Percentiles rank a stretch among this genome's conserved stretches.
Evolutionary conservation across 2,797 vertebrate species (phyloP).

Genomic region (Galagoides demidoff): DNA sequence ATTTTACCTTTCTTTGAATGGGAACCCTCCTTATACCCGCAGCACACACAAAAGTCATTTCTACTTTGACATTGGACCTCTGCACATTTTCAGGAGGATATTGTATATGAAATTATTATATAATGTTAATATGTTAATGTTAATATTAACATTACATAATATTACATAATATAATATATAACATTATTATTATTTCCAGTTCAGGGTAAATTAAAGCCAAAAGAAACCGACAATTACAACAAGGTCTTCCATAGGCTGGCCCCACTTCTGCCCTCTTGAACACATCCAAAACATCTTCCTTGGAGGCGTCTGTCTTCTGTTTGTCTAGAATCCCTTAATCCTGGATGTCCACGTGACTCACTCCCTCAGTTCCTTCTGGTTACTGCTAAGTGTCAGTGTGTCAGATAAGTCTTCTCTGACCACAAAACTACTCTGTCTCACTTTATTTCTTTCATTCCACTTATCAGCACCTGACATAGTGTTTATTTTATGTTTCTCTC

Average conservation of each 20-base stretch:
- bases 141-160: background rate
- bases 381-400: rapidly evolving
- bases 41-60: background rate
- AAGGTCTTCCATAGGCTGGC: background rate
- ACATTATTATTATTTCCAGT: background rate
- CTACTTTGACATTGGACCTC: background rate
- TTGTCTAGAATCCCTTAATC: background rate
- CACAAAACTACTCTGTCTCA: background rate
- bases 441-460: rapidly evolving
- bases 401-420: background rate
- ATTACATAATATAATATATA: no score
- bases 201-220: background rate
- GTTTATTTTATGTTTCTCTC: no score
- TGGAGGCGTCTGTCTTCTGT: background rate
- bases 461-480: rapidly evolving
- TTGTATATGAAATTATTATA: background rate
- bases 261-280: background rate
- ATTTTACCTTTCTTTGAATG: background rate
- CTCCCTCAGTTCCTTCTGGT: background rate
- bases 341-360: rapidly evolving
- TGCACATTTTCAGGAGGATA: no score
- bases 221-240: background rate
- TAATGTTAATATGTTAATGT: no score
- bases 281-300: background rate
- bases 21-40: background rate